These are phyloP conservation scores for Pipa parva DNA, from an alignment of 2,113 vertebrate genomes.

Conservation along the genomic window DNA sequence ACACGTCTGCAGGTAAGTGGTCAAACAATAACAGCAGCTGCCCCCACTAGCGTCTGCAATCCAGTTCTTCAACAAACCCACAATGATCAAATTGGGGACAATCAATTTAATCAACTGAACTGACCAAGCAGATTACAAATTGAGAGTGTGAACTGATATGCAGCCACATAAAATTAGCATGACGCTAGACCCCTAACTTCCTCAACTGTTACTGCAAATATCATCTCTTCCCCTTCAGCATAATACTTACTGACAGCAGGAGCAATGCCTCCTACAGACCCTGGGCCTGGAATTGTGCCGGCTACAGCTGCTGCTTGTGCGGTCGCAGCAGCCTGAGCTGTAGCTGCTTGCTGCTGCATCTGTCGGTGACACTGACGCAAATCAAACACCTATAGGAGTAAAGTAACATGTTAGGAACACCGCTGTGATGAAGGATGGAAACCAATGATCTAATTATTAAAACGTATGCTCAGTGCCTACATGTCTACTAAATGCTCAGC, in stretches of 20 bases:
- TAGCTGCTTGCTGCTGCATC: slow-evolving; percentile 81
- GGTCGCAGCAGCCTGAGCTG: slow-evolving; percentile 85
- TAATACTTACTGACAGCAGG: slow-evolving; percentile 88
- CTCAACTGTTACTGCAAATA: too few relatives aligned
- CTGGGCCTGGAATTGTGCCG: slow-evolving; percentile 87
- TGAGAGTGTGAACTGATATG: too few relatives aligned
- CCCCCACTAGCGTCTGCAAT: too few relatives aligned
- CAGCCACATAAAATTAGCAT: too few relatives aligned
- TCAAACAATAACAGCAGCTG: too few relatives aligned
- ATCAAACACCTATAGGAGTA: slow-evolving; percentile 64
- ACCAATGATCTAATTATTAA: neutral
- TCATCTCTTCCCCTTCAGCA: too few relatives aligned
- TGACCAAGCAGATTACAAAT: too few relatives aligned
- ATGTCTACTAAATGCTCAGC: neutral
- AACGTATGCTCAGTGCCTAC: neutral
- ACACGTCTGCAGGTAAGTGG: too few relatives aligned
- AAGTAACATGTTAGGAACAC: neutral
- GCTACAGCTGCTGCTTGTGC: slow-evolving; percentile 90
- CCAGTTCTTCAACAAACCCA: too few relatives aligned
- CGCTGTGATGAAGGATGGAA: neutral
- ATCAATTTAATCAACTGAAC: too few relatives aligned
- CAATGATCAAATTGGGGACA: too few relatives aligned
- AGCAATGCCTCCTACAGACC: slow-evolving; percentile 91
- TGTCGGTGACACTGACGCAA: slow-evolving; percentile 75
- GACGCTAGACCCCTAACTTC: too few relatives aligned